Evolutionary conservation across 2,797 vertebrate genomes (phyloP).

Genomic region (Fundulus diaphanus): DNA sequence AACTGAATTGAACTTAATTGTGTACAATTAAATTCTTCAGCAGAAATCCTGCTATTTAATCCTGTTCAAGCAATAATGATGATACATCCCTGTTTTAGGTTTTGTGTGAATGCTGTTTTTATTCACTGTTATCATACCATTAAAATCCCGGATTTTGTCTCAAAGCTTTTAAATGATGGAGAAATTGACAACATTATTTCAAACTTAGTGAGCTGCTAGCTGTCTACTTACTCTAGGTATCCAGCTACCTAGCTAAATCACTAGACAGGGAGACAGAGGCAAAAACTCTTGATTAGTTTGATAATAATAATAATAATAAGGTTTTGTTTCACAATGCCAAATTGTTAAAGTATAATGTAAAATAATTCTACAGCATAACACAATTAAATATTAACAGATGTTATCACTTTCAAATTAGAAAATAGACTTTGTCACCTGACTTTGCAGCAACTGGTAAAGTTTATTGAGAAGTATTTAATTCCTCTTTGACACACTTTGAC

Average conservation of each 20-base stretch:
- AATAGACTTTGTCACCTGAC: conserved; percentile 13
- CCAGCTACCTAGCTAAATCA: no score
- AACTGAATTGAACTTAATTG: no score
- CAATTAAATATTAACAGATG: background rate
- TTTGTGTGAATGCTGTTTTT: background rate
- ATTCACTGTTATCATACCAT: background rate
- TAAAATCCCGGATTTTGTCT: background rate
- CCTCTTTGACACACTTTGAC: background rate
- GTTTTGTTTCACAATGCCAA: background rate
- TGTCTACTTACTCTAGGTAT: no score
- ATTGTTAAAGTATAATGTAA: no score
- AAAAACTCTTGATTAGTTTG: background rate
- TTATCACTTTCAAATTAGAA: background rate
- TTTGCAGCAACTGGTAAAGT: conserved; percentile 5
- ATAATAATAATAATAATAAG: background rate
- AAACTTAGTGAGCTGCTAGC: background rate
- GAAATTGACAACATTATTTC: background rate
- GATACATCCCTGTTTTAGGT: background rate
- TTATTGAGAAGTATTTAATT: conserved; percentile 10
- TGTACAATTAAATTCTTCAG: no score
- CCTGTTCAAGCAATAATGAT: no score
- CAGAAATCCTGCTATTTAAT: no score
- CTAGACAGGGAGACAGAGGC: background rate
- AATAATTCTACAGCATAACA: no score
- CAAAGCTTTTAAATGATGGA: background rate